Percentiles rank a stretch among this genome's conserved stretches.
Evolutionary conservation across 2,113 vertebrate genomes (phyloP).

Genomic region (Parus major): DNA sequence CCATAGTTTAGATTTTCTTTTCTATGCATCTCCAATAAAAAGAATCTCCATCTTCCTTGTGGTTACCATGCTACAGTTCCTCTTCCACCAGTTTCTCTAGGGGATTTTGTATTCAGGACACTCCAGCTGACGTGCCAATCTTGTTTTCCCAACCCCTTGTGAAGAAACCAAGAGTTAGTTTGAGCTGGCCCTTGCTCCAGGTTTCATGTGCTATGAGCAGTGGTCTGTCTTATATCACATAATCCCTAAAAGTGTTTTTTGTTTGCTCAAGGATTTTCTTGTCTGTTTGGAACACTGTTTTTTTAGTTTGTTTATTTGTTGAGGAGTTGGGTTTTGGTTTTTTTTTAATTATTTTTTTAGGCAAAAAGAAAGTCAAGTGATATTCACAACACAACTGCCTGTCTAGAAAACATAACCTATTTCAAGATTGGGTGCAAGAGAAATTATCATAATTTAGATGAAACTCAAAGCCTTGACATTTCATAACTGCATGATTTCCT

Average conservation of each 20-base stretch:
- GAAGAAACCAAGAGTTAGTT: not conserved
- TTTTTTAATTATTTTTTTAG: not conserved
- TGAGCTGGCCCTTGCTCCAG: not conserved
- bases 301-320: not conserved
- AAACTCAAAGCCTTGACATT: not conserved
- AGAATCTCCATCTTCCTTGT: not conserved
- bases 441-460: slow-evolving; percentile 2
- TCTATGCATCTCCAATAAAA: not conserved
- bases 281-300: not conserved
- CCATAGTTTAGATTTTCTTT: not conserved
- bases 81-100: not conserved
- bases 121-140: not conserved
- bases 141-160: not conserved
- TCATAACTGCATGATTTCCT: not conserved
- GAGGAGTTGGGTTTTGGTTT: rapidly evolving
- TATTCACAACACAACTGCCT: not conserved
- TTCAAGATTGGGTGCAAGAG: not conserved
- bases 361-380: not conserved
- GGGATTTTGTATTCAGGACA: not conserved
- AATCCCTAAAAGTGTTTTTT: not conserved
- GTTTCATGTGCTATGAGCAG: not conserved
- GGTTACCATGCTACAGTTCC: not conserved
- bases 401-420: not conserved
- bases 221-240: not conserved
- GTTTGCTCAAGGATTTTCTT: not conserved